Conservation (phyloP, 2,113 vertebrate species). For the Saiga tatarica region DNA sequence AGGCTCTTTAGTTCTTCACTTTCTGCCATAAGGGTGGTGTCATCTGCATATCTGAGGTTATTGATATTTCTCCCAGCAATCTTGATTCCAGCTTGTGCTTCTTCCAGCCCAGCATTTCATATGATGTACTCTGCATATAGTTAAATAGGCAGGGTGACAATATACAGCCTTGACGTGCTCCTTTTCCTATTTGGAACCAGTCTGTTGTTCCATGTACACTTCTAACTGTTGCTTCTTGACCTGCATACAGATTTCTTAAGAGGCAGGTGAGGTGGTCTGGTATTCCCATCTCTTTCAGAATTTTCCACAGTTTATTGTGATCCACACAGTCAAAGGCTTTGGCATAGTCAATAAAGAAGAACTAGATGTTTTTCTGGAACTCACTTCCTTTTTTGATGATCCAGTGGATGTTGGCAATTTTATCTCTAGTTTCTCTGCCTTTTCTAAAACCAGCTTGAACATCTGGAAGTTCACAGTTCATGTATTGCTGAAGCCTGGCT, state of each 20-base stretch:
- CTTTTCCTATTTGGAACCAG: not conserved
- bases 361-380: not conserved
- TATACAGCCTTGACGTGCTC: accelerated
- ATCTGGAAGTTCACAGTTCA: not conserved
- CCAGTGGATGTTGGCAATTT: not conserved
- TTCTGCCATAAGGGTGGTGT: not conserved
- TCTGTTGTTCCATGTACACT: not conserved
- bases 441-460: not conserved
- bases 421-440: not conserved
- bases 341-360: not conserved
- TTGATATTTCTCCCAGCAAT: accelerated
- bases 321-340: not conserved
- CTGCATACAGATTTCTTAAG: not conserved
- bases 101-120: not conserved
- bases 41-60: not conserved
- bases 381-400: not conserved
- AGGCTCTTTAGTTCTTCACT: not conserved
- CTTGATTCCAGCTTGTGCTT: not conserved
- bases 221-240: not conserved
- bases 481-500: not conserved
- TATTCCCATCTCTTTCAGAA: not conserved
- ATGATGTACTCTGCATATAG: not conserved
- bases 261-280: not conserved
- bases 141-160: not conserved
- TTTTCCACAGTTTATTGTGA: not conserved